Evolutionary conservation across 1,140 invertebrate genomes (phyloP), one percentile per base, ranked within the genome.

Genomic region (Tyrophagus putrescentiae): DNA sequence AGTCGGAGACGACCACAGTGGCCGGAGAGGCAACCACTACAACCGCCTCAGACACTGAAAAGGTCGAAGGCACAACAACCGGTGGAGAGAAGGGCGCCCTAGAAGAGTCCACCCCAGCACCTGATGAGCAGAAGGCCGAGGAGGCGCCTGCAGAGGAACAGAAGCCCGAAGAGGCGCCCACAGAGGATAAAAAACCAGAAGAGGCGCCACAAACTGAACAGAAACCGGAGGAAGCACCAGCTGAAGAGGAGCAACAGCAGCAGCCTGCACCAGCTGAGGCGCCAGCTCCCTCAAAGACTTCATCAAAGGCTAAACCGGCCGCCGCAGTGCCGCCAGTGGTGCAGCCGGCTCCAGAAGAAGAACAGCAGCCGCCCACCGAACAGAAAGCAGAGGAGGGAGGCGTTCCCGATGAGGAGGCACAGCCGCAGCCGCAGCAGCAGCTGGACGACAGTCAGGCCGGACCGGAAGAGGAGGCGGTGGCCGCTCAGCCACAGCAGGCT

Each of bases 121-220:
- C 36, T n/a, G 27, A 4, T 2, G 57, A 59, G 34, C 48, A 59
- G 32, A 59, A 9, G 36, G 23, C 57, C 1, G 57, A 59, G 33
- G 39, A 44, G n/a, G 36, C 18, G 9, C n/a, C 57, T 29, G 18
- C 16, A 3, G 57, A 44, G 34, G 57, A 59, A 27, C 36, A 52
- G 32, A 42, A 59, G 33, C 36, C 34, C 4, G 34, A 59, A 28
- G 36, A 57, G 9, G 13, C 29, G 6, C 13, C 54, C 4, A 25
- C 4, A 21, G 57, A 59, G 23, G 9, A 59, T 3, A 9, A 59
- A 31, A 7, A 4, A 57, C 56, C 56, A 18, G 56, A 57, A 29
- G 34, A 54, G 11, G 6, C 31, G 9, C 9, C 45, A 21, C 11
- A 6, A 13, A 32, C 21, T 25, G 29, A 32, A 54, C 52, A 57